These are phyloP conservation scores for Timandra comae DNA, from an alignment of 2,888 invertebrate genomes.

Conservation along the genomic window DNA sequence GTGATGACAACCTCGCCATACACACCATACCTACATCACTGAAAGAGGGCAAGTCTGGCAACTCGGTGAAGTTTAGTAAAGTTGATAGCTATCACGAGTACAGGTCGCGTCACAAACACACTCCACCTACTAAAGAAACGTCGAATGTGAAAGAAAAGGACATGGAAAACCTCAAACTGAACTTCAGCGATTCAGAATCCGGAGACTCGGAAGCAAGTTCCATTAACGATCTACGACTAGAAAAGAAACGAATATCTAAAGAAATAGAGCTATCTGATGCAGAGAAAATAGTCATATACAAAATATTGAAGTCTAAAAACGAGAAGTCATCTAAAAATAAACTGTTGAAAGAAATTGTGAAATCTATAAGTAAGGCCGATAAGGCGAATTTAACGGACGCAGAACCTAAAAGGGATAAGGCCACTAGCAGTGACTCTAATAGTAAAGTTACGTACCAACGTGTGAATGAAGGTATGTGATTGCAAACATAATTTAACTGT, in stretches of 20 bases:
- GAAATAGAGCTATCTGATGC: conserved; percentile 43
- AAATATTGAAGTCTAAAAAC: conserved; percentile 49
- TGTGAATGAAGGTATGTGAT: conserved; percentile 50
- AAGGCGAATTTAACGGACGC: conserved; percentile 18
- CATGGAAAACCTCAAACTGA: conserved; percentile 24
- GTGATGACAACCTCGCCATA: conserved; percentile 50
- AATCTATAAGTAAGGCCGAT: conserved; percentile 31
- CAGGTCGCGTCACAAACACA: conserved; percentile 63
- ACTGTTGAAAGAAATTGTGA: conserved; percentile 35
- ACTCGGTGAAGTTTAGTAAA: conserved; percentile 56
- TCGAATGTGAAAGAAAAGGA: background rate
- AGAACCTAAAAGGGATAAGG: conserved; percentile 10
- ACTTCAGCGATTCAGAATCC: conserved; percentile 33
- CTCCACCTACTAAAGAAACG: conserved; percentile 63
- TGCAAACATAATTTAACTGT: too few species aligned
- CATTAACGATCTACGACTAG: conserved; percentile 30
- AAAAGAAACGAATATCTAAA: conserved; percentile 17
- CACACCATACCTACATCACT: conserved; percentile 54
- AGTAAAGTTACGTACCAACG: conserved; percentile 36
- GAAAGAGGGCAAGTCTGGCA: conserved; percentile 41
- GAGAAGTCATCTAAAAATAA: conserved; percentile 36
- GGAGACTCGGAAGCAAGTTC: conserved; percentile 45
- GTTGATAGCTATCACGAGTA: conserved; percentile 66
- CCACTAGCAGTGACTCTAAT: conserved; percentile 14
- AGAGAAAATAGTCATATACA: conserved; percentile 63